These are phyloP conservation scores for Epinotia nisella DNA, from an alignment of 2,888 invertebrate genomes.

Conservation along the genomic window DNA sequence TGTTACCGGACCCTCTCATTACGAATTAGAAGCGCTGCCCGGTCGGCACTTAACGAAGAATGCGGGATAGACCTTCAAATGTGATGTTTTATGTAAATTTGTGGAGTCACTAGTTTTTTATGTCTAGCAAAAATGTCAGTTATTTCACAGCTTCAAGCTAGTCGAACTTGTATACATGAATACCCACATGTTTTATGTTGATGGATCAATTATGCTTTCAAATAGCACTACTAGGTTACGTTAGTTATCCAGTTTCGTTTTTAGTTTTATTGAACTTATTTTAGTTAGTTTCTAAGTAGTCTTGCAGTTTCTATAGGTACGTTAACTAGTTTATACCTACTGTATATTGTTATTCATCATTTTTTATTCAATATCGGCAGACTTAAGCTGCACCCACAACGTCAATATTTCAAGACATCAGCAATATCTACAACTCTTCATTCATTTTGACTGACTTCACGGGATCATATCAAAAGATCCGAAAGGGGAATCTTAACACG, in stretches of 20 bases:
- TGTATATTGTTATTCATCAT: neutral
- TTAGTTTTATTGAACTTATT: neutral
- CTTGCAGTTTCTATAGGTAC: no score
- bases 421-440: conserved; percentile 53
- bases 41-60: conserved; percentile 51
- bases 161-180: neutral
- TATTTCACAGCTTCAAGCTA: neutral
- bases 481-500: conserved; percentile 44
- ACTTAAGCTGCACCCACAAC: conserved; percentile 32
- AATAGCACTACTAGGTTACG: neutral
- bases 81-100: conserved; percentile 32
- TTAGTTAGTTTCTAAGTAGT: no score
- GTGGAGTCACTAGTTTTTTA: conserved; percentile 21
- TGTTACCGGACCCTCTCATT: conserved; percentile 71
- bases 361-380: conserved; percentile 1
- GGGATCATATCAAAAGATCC: conserved; percentile 64
- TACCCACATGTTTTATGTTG: neutral
- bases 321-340: no score
- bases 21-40: conserved; percentile 74
- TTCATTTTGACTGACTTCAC: conserved; percentile 43
- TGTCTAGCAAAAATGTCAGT: neutral
- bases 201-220: no score
- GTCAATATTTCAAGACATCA: conserved; percentile 32
- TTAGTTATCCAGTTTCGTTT: neutral
- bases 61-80: conserved; percentile 45